Percentiles rank a stretch among this genome's conserved stretches.
Conservation (phyloP, 2,113 vertebrate species). For the Machaerirhynchus nigripectus region DNA sequence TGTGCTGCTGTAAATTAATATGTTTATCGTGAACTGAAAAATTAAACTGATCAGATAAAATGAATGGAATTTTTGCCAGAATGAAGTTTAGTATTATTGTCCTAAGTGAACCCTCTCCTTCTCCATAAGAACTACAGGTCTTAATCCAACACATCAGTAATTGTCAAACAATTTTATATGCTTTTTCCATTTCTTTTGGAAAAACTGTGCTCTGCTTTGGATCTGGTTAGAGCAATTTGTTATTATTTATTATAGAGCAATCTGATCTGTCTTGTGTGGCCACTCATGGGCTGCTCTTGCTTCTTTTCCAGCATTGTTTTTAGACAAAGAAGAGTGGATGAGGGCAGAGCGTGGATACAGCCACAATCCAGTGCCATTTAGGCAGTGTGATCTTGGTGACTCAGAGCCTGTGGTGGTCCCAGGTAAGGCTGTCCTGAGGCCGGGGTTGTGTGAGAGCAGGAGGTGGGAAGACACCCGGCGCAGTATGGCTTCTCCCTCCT, state of each 20-base stretch:
- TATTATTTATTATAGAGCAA: background rate
- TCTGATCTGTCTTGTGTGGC: background rate
- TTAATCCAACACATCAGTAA: background rate
- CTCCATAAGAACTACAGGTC: background rate
- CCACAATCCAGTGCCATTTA: background rate
- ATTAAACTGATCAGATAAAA: background rate
- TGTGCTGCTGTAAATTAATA: background rate
- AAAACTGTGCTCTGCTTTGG: background rate
- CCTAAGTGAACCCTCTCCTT: background rate
- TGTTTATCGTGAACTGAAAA: background rate
- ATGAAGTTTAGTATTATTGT: background rate
- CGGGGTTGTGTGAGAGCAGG: rapidly evolving
- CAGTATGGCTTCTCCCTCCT: background rate
- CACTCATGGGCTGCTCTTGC: rapidly evolving
- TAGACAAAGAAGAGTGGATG: background rate
- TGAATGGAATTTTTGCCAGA: background rate
- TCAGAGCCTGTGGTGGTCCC: rapidly evolving
- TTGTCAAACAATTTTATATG: background rate
- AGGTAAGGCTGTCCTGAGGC: rapidly evolving
- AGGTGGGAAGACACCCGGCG: rapidly evolving
- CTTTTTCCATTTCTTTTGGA: background rate
- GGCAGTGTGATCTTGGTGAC: rapidly evolving
- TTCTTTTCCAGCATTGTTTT: background rate
- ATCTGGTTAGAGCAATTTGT: background rate
- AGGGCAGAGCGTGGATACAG: background rate